Base-by-base conservation (phyloP, 2,797 vertebrate genomes). In the Pelodytes ibericus region DNA sequence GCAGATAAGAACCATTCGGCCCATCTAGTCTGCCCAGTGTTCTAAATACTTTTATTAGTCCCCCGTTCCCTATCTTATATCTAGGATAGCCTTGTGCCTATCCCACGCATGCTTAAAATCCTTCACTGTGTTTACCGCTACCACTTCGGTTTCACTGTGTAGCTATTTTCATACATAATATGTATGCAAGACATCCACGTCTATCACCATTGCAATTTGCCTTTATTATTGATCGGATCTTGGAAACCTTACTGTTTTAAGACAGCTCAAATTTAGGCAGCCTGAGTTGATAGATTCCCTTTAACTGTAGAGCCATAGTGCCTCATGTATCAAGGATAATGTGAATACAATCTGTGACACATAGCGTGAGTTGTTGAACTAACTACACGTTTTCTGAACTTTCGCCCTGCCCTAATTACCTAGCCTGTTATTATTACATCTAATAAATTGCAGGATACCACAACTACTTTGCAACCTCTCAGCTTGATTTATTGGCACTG, bases 381-480 rank as follows among this genome's bases (percentile, higher is more conserved):
- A 85, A 85, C 65, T 74, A 83, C 81, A 71, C 81, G 80, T 83
- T 87, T 89, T 84, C 86, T 88, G 89, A 89, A 88, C 84, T 87
- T 88, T 83, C 85, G 83, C 86, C 86, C 87, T 83, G 82, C 87
- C 87, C 82, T 89, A 89, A 91, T 88, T 88, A 87, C 84, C 84
- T 86, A 83, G 86, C 82, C 10, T 84, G 88, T 88, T 88, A 84
- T 88, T 90, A 89, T 88, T 90, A 89, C 87, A 86, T 84, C 76
- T 81, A 86, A 86, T 88, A 88, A 89, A 88, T 88, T 84, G 84
- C 83, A 86, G 83, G 79, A 89, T 85, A 88, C 87, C 87, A 86
- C 87, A 88, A 90, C 86, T 87, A 87, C 85, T 89, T 84, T 90
- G 88, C 87, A 87, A 85, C 87, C 88, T 83, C 89, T 87, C 71